phyloP scores from a whole-genome alignment of 2,888 invertebrate genomes.

The Synergus laeviventris region DNA sequence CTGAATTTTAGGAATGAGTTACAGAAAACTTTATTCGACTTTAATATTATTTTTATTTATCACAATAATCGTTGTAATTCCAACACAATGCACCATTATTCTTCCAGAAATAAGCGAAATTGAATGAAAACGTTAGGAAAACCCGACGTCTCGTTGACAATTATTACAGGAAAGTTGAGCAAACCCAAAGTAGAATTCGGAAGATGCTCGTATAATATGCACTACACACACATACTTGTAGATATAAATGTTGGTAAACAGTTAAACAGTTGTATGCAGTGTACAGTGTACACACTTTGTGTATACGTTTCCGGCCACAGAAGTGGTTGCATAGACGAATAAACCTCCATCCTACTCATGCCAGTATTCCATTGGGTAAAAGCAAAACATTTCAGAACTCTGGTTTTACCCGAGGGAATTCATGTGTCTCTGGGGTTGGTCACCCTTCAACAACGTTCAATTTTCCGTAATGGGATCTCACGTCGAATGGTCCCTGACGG shows the following conservation, averaged over 20 bases:
- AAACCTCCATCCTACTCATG: not conserved
- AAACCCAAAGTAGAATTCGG: not conserved
- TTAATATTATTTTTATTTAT: no score
- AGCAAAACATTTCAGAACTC: conserved; percentile 42
- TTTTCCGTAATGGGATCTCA: conserved; percentile 63
- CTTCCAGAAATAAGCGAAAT: not conserved
- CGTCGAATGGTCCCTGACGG: conserved; percentile 58
- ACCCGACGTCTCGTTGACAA: not conserved
- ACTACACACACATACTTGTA: not conserved
- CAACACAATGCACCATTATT: no score
- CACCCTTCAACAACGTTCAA: conserved; percentile 61
- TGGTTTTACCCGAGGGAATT: conserved; percentile 40
- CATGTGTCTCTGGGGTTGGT: conserved; percentile 48
- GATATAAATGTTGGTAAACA: not conserved
- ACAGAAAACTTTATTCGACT: no score
- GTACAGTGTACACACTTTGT: not conserved
- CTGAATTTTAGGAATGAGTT: no score
- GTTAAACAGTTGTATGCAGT: no score
- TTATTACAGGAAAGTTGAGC: not conserved
- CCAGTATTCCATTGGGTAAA: conserved; percentile 38
- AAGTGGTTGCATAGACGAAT: conserved; percentile 24
- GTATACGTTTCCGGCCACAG: not conserved
- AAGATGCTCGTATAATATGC: not conserved
- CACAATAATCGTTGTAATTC: no score
- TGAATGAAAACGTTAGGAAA: not conserved